Evolutionary conservation across 2,797 vertebrate species (phyloP), one percentile per base, ranked within the genome.

Genomic region (Pteronotus mesoamericanus): DNA sequence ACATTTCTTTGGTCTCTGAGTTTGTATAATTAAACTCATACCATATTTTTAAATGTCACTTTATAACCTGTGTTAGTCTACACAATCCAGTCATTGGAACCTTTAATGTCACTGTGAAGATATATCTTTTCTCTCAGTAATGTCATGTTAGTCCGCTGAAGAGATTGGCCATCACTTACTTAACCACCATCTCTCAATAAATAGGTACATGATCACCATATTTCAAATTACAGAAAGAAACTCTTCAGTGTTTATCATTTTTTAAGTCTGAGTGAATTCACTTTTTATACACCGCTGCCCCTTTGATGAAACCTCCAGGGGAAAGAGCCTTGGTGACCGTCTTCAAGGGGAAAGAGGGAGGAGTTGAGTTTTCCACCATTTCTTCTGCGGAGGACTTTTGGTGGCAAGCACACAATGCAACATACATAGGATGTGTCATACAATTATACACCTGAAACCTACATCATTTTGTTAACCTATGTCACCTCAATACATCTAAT

Each of bases 321-420:
- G 34, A 39, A 82, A 77, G 37, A 66, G 1, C 6, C 8, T 26
- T 19, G 6, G 8, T 3, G 44, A 69, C 8, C 34, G 3, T 86
- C 32, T 61, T 16, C 0, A 42, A 89, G 64, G 64, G 46, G 24
- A 89, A 95, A 86, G 86, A 86, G 88, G 9, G 89, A 93, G 87
- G 48, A 82, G 89, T 86, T 44, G 5, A 74, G 2, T 5, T 39
- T 26, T 37, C 29, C 4, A 37, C 2, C 1, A 14, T 29, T 29
- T 48, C 42, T 87, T 69, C 42, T 39, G 22, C 46, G n/a, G 6
- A 37, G 53, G 3, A 34, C 19, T 77, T 15, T 53, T 48, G 19
- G 11, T 34, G 18, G 74, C 51, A 19, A 77, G 53, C n/a, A 77
- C n/a, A 53, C n/a, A 34, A 24, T 8, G 48, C 7, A 21, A n/a